Percentiles rank a stretch among this genome's conserved stretches.
phyloP scores from a whole-genome alignment of 2,113 vertebrate species.

The Oryzias celebensis region DNA sequence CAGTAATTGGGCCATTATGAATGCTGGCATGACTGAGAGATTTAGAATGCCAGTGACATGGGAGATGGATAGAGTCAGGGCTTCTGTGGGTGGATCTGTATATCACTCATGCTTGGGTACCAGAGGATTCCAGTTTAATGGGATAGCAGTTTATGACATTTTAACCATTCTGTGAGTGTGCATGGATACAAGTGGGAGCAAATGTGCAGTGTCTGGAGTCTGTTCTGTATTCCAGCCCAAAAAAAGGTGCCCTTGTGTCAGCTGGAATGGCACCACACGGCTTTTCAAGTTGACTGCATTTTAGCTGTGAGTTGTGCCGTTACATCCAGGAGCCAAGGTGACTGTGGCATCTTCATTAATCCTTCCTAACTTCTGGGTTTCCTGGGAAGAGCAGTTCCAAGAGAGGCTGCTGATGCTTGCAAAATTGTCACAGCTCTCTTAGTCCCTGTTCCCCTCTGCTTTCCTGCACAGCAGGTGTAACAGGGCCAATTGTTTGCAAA shows the following conservation, averaged over 20 bases:
- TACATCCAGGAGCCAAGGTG: slow-evolving; percentile 57
- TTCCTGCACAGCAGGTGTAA: slow-evolving; percentile 44
- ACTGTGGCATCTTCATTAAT: slow-evolving; percentile 73
- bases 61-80: slow-evolving; percentile 59
- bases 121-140: slow-evolving; percentile 48
- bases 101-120: slow-evolving; percentile 66
- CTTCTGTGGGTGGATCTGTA: slow-evolving; percentile 61
- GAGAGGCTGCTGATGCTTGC: slow-evolving; percentile 64
- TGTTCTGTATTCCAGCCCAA: slow-evolving; percentile 14
- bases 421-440: slow-evolving; percentile 64
- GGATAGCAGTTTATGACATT: slow-evolving; percentile 48
- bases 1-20: slow-evolving; percentile 82
- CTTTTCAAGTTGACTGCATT: slow-evolving; percentile 48
- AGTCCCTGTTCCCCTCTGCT: slow-evolving; percentile 40
- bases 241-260: slow-evolving; percentile 46
- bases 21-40: slow-evolving; percentile 76
- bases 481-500: slow-evolving; percentile 65
- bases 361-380: slow-evolving; percentile 64
- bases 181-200: slow-evolving; percentile 15
- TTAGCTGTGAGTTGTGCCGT: slow-evolving; percentile 53
- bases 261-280: slow-evolving; percentile 67
- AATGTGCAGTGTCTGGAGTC: slow-evolving; percentile 28
- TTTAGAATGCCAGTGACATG: slow-evolving; percentile 70
- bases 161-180: slow-evolving; percentile 40
- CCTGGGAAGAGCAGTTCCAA: slow-evolving; percentile 39